Evolutionary conservation across 1,140 invertebrate genomes (phyloP), one percentile per base, ranked within the genome.

Genomic region (Lordiphosa collinella): DNA sequence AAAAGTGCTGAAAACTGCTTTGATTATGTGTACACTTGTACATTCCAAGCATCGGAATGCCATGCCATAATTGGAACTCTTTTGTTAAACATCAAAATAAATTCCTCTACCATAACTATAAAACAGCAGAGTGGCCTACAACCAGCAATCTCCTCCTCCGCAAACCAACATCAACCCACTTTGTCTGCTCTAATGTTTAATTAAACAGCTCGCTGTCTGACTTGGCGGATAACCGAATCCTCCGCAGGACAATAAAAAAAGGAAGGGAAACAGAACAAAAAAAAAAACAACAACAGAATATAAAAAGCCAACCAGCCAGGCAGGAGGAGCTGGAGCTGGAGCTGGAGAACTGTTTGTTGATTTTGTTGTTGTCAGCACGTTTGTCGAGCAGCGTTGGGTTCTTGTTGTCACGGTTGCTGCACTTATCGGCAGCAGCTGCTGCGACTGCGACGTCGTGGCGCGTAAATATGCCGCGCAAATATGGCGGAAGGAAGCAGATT

Each of bases 401-500:
- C 29, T 49, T 44, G 51, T 46, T 64, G 60, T 63, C 59, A 67
- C 55, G 64, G 46, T 63, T 38, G 47, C 63, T 67, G 63, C 64
- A 66, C 62, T 67, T 66, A 67, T 67, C 61, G 38, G 59, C 61
- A 40, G 34, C 65, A 48, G 63, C 47, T 50, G 55, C 62, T 58
- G 40, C 36, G 53, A 34, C 46, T 46, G 22, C 54, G 25, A 48
- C 38, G 41, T 29, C 31, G 31, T 32, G 41, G 18, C 58, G 43
- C 55, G 60, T 63, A 52, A 59, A 64, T 59, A 59, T 59, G 58
- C 56, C 65, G 66, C 64, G 50, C 57, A 67, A 73, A 73, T 73
- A 73, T 73, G 70, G 69, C 70, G 70, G 69, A 73, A 73, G 70
- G 70, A 73, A 73, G 70, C 70, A 73, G 70, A 73, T 73, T 73